Percentiles rank a stretch among this genome's conserved stretches.
These are phyloP conservation scores for Lasioglossum calceatum DNA, from an alignment of 2,888 invertebrate species.

Conservation along the genomic window DNA sequence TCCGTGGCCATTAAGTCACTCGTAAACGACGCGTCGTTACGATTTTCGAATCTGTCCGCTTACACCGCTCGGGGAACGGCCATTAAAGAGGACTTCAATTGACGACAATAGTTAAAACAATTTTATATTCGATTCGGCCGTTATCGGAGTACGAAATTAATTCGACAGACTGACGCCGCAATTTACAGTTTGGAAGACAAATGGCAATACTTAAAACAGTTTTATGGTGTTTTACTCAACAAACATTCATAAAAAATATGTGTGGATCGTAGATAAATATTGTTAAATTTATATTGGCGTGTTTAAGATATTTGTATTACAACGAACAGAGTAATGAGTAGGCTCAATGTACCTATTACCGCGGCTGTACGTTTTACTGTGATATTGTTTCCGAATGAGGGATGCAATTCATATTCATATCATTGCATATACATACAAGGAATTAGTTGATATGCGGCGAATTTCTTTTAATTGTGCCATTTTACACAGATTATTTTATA, in stretches of 20 bases:
- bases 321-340: no score
- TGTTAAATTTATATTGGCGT: no score
- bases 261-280: no score
- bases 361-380: no score
- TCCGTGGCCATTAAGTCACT: conserved; percentile 46
- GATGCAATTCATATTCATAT: no score
- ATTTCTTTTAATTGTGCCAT: no score
- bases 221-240: background rate
- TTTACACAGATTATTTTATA: no score
- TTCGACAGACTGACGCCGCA: background rate
- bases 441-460: no score
- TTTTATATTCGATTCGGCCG: background rate
- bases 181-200: background rate
- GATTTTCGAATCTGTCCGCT: conserved; percentile 39
- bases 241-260: background rate
- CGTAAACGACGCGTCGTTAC: conserved; percentile 59
- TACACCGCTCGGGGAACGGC: conserved; percentile 10
- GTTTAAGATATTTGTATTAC: no score
- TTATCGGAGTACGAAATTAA: background rate
- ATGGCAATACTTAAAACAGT: background rate
- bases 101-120: conserved; percentile 3
- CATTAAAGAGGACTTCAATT: conserved; percentile 20
- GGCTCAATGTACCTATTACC: no score
- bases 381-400: no score
- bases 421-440: no score